Evolutionary conservation across 2,888 invertebrate species (phyloP).

Genomic region (Venustoraphidia nigricollis): DNA sequence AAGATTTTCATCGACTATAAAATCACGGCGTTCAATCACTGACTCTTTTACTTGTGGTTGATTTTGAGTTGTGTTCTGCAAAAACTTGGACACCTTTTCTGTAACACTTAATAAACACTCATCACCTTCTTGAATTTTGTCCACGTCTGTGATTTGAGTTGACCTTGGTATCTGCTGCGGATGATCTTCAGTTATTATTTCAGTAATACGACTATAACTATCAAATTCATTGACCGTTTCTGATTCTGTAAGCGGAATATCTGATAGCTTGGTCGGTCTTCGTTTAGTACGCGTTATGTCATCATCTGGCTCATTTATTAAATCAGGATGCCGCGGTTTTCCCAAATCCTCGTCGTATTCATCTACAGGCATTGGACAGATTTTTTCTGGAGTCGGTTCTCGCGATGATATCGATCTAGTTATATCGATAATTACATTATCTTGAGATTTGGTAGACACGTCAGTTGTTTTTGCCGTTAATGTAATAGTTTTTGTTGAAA

Average conservation of each 20-base stretch:
- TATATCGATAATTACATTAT: conserved; percentile 42
- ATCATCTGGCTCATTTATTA: conserved; percentile 61
- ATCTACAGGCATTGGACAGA: conserved; percentile 48
- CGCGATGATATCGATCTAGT: conserved; percentile 59
- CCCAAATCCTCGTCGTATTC: conserved; percentile 39
- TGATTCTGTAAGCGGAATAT: conserved; percentile 39
- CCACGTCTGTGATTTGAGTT: conserved; percentile 21
- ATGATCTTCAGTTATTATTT: conserved; percentile 10
- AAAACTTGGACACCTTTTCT: conserved; percentile 38
- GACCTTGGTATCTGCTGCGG: conserved; percentile 8
- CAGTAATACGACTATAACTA: conserved; percentile 19
- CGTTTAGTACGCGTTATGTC: conserved; percentile 24
- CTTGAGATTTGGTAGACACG: conserved; percentile 33
- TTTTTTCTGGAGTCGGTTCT: conserved; percentile 57
- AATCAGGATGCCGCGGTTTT: conserved; percentile 55
- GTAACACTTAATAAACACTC: conserved; percentile 37
- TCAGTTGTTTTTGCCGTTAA: conserved; percentile 22
- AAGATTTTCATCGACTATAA: conserved; percentile 15
- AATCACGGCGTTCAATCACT: too few species aligned
- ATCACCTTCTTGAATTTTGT: conserved; percentile 29
- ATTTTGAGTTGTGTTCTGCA: conserved; percentile 14
- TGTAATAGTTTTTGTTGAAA: conserved; percentile 36
- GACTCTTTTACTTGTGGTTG: too few species aligned
- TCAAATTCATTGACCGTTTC: conserved; percentile 40
- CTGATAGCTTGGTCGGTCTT: conserved; percentile 26